phyloP scores from a whole-genome alignment of 2,797 vertebrate species.

The Pterois miles region DNA sequence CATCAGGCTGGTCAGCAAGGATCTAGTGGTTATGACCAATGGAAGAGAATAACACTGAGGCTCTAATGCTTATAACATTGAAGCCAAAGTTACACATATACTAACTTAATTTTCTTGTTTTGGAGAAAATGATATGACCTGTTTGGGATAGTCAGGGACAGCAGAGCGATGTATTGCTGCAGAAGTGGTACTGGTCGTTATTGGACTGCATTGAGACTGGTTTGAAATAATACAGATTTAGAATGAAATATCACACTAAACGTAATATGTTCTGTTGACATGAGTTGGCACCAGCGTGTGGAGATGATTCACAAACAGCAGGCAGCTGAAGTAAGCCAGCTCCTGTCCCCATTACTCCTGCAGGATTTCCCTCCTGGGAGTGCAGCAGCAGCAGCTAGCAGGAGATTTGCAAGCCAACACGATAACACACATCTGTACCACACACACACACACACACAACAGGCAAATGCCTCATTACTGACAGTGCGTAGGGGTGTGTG shows the following conservation, averaged over 20 bases:
- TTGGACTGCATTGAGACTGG: background rate
- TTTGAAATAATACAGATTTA: background rate
- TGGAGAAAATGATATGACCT: no score
- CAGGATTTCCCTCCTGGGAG: slow-evolving; percentile 16
- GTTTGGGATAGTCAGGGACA: background rate
- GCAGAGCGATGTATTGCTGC: no score
- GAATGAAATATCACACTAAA: slow-evolving; percentile 1
- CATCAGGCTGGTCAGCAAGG: background rate
- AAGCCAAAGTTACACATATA: background rate
- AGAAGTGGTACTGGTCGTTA: background rate
- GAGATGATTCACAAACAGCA: background rate
- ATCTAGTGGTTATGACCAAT: background rate
- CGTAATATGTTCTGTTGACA: background rate
- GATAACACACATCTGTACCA: slow-evolving; percentile 35
- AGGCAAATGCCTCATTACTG: slow-evolving; percentile 57
- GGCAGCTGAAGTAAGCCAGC: slow-evolving; percentile 14
- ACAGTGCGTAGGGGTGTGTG: slow-evolving; percentile 32
- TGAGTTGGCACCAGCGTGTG: background rate
- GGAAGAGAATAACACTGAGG: background rate
- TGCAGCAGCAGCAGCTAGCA: slow-evolving; percentile 21
- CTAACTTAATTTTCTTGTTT: background rate
- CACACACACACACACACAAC: slow-evolving; percentile 14
- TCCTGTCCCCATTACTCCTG: slow-evolving; percentile 5
- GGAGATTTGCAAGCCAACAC: slow-evolving; percentile 31
- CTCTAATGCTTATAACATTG: background rate